Evolutionary conservation across 2,888 invertebrate species (phyloP), one percentile per base, ranked within the genome.

Genomic region (Buathra laborator): DNA sequence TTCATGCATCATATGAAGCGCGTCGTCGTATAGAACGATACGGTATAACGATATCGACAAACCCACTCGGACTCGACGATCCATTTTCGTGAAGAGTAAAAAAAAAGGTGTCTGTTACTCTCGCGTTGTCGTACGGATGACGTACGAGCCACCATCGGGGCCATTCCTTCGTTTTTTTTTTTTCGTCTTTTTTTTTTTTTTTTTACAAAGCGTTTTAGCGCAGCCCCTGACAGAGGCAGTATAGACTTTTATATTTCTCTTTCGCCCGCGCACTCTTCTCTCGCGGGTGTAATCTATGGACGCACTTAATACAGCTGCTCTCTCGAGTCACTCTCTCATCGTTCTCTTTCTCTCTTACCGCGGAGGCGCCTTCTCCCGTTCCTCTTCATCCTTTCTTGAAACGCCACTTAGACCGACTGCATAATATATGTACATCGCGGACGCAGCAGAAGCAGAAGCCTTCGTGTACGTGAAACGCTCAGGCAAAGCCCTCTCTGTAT

Each of bases 281-380:
- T 80, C 85, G 78, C 84, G 82, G 80, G 85, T 86, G 89, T 93
- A 93, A 93, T 93, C 93, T 93, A 93, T 93, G 92, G 92, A 89
- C 93, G 92, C 93, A 93, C 93, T 93, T 93, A 93, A 93, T 92
- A 91, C 93, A 92, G 91, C 92, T 91, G 92, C 92, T 91, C 90
- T 87, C 88, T 88, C 88, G 87, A 89, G 89, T 89, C 89, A 87
- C 90, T 88, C 89, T 87, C 86, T 86, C 84, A 37, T 82, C 80
- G 78, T 56, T 51, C 75, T 72, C 80, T 66, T 16, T 51, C 84
- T 37, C 48, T 92, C 91, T 91, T 89, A 87, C 87, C 86, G 71
- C 87, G 87, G 37, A 88, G 89, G 89, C 89, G 87, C 90, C 88
- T 89, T 87, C 29, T 6, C 37, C 37, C 87, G 86, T 86, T 86